Evolutionary conservation across 1,140 invertebrate genomes (phyloP), one percentile per base, ranked within the genome.

Genomic region (Zaprionus camerounensis): DNA sequence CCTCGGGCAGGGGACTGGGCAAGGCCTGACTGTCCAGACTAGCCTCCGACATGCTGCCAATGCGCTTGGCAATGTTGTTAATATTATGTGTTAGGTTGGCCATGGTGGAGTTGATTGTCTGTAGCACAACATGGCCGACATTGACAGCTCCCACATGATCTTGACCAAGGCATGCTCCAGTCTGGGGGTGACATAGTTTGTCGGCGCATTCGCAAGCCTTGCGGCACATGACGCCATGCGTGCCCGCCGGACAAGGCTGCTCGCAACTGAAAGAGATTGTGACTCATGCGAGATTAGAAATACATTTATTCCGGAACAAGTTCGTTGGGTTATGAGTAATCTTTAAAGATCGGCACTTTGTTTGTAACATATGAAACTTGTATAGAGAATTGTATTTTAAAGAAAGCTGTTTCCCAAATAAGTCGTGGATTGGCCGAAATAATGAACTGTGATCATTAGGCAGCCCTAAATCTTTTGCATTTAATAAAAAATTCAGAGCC

Each of bases 31-130:
- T 6, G 20, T 63, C 64, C 44, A 55, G 71, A 24, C 59, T 24
- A 36, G 58, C 22, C 51, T 80, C 64, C 63, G 81, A 31, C 53
- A 92, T 91, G 36, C 81, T 91, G 51, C 93, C 94, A 59, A 94
- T 92, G 61, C 93, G 93, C 3, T 92, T 93, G 0, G 93, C 93
- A 20, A 93, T 93, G 55, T 91, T 93, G 64, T 94, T 93, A 1
- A 93, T 92, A 71, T 94, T 93, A 56, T 91, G 88, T 31, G 93
- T 94, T 3, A 92, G 88, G 22, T 94, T 93, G 3, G 92, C 93
- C 65, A 91, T 80, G 3, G 91, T 92, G 4, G 90, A 91, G 65
- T 92, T 92, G 1, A 91, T 81, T 1, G 83, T 92, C 58, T 83
- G 83, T 34, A 92, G 91, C 71, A 93, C 88, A 5, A 82, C 85